Base-by-base conservation (phyloP, 2,797 vertebrate genomes). In the Triplophysa bombifrons region DNA sequence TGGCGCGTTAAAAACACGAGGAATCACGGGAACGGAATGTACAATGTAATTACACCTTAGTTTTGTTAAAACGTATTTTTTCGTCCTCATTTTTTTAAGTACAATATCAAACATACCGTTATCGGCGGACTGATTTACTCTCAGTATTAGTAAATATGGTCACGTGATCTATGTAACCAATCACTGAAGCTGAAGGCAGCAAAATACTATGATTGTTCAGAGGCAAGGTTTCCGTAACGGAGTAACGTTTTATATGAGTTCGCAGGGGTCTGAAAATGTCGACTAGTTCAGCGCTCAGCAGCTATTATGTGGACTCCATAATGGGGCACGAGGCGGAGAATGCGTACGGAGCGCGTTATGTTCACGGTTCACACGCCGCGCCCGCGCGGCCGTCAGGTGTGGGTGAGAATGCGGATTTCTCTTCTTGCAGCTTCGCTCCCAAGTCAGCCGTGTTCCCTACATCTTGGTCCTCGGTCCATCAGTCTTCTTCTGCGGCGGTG, bases 91-190 rank as follows among this genome's bases (percentile, higher is more conserved):
- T 72, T 50, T 51, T 78, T 77, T 90, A 91, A 90, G 83, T 74
- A 83, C 86, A 82, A 87, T 90, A 91, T 91, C 87, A 90, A 91
- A 90, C 87, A 83, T 86, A 83, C 82, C 78, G 84, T 81, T 85
- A 86, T 92, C 92, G 92, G 94, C 93, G 95, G 96, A 96, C 95
- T 98, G 96, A 98, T 99, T 98, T 98, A 98, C 96, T 96, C 93
- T 84, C 90, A 94, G 96, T 98, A 98, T 98, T 98, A 96, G 97
- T 99, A 98, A 98, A 99, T 98, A 99, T 95, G 96, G 96, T 96
- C 98, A 99, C 98, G 98, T 99, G 98, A 97, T 93, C 94, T 91
- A 92, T 92, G 93, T 95, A 95, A 98, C 98, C 98, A 99, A 99
- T 99, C 95, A 95, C 95, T 90, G 96, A 91, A 93, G 94, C 94